Evolutionary conservation across 2,113 vertebrate genomes (phyloP).

Genomic region (Cyanistes caeruleus): DNA sequence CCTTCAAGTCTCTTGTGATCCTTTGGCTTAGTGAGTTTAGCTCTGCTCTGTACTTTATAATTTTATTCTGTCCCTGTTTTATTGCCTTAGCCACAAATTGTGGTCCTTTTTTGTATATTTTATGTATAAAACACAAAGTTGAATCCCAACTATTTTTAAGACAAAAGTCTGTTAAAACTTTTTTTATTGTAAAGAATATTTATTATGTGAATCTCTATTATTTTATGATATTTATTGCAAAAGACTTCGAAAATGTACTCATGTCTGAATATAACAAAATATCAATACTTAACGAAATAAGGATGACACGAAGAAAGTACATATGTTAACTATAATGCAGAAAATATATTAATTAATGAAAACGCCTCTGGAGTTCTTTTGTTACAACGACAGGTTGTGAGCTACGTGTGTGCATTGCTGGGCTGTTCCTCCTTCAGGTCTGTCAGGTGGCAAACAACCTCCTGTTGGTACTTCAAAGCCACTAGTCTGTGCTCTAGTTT

Average conservation of each 20-base stretch:
- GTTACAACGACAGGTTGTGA: conserved; percentile 30
- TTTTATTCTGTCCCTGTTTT: conserved; percentile 76
- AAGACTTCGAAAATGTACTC: conserved; percentile 94
- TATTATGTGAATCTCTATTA: conserved; percentile 99
- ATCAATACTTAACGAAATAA: conserved; percentile 98
- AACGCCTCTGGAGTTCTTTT: conserved; percentile 78
- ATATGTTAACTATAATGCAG: conserved; percentile 99
- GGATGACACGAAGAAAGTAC: conserved; percentile 90
- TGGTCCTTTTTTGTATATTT: conserved; percentile 91
- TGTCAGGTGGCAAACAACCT: background rate
- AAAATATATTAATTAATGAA: conserved; percentile 99
- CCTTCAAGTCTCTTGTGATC: conserved; percentile 36
- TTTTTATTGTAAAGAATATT: conserved; percentile 99
- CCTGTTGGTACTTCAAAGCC: conserved; percentile 5
- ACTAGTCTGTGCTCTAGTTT: conserved; percentile 56
- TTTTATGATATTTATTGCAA: conserved; percentile 99
- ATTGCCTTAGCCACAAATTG: conserved; percentile 82
- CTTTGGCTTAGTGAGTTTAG: conserved; percentile 60
- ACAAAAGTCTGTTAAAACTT: conserved; percentile 95
- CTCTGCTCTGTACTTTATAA: conserved; percentile 74
- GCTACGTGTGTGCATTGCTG: background rate
- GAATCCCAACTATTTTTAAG: conserved; percentile 98
- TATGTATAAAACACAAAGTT: conserved; percentile 95
- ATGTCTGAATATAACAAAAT: conserved; percentile 99
- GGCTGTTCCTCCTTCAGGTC: background rate